phyloP scores from a whole-genome alignment of 2,888 invertebrate species.

The Amblyjoppa fuscipennis region DNA sequence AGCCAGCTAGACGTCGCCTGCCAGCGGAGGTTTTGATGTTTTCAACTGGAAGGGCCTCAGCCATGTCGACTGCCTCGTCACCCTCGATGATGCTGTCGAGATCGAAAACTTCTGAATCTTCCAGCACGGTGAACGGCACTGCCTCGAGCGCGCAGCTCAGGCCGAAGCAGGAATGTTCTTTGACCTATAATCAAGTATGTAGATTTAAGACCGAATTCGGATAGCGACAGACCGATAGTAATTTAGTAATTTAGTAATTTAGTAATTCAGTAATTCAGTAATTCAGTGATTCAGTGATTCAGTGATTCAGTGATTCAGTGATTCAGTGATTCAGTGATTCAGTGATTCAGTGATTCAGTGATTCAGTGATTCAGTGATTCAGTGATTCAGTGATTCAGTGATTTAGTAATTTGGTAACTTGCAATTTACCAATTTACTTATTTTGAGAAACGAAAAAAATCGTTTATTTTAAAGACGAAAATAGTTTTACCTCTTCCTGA shows the following conservation, averaged over 20 bases:
- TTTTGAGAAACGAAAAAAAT: not conserved
- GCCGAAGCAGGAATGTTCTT: constrained; percentile 87
- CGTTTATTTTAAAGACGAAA: not conserved
- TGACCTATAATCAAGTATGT: constrained; percentile 82
- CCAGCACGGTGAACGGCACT: constrained; percentile 87
- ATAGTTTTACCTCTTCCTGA: constrained; percentile 84
- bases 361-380: no score
- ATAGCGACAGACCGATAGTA: no score
- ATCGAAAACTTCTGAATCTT: constrained; percentile 87
- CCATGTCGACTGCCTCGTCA: constrained; percentile 87
- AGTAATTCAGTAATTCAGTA: no score
- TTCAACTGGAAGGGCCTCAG: constrained; percentile 88
- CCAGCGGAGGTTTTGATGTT: constrained; percentile 88
- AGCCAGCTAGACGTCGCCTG: constrained; percentile 88
- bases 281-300: no score
- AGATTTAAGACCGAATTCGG: not conserved
- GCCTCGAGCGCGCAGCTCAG: constrained; percentile 88
- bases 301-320: no score
- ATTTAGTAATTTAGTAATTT: no score
- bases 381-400: no score
- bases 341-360: no score
- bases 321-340: no score
- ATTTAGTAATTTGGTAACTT: no score
- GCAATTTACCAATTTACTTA: no score
- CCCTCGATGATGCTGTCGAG: constrained; percentile 87